Percentiles rank a stretch among this genome's conserved stretches.
Conservation (phyloP, 2,888 invertebrate species). For the Oligia strigilis region DNA sequence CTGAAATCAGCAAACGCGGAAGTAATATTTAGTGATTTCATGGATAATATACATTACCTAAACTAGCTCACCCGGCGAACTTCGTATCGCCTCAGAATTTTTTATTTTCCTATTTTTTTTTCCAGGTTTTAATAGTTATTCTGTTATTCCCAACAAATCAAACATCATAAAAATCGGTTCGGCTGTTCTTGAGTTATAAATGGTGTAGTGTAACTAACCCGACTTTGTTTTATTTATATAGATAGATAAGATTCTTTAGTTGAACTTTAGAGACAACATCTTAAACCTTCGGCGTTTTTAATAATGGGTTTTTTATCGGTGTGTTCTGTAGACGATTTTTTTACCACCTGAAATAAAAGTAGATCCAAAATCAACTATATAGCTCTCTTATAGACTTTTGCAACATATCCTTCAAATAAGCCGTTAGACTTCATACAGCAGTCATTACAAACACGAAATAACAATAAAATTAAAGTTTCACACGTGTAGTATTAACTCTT, state of each 20-base stretch:
- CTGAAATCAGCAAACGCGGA: background rate
- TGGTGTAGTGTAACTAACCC: too few relatives aligned
- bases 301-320: background rate
- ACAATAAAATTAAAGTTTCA: constrained; percentile 40
- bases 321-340: background rate
- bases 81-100: too few relatives aligned
- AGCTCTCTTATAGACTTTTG: background rate
- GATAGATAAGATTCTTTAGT: background rate
- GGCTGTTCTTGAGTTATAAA: too few relatives aligned
- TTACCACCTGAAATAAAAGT: background rate
- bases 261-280: background rate
- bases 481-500: constrained; percentile 28
- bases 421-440: constrained; percentile 10
- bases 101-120: too few relatives aligned
- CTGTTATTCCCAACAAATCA: too few relatives aligned
- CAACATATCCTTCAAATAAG: constrained; percentile 23
- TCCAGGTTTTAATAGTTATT: too few relatives aligned
- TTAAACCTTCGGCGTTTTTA: background rate
- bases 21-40: background rate
- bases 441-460: constrained; percentile 45
- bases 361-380: background rate
- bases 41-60: too few relatives aligned
- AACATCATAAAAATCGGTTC: too few relatives aligned
- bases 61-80: too few relatives aligned
- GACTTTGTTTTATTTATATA: too few relatives aligned